Percentiles rank a stretch among this genome's conserved stretches.
Conservation (phyloP, 2,888 invertebrate species). For the Mellilla xanthometata region DNA sequence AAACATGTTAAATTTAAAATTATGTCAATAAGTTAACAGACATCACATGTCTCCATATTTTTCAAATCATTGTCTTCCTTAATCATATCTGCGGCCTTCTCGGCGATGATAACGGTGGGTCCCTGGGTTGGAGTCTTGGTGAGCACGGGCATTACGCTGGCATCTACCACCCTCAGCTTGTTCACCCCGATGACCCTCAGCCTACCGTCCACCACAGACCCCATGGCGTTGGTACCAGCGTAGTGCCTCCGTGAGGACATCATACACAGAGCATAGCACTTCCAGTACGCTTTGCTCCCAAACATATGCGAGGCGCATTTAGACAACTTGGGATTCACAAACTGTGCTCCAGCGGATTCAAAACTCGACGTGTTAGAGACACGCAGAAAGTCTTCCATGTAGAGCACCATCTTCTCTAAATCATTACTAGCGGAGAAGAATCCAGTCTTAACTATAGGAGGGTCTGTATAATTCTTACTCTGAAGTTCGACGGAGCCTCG, state of each 20-base stretch:
- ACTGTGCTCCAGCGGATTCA: slow-evolving; percentile 32
- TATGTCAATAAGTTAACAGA: too few species aligned
- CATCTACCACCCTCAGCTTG: slow-evolving; percentile 41
- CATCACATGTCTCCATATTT: background rate
- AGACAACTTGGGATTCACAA: slow-evolving; percentile 29
- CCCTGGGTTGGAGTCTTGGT: slow-evolving; percentile 81
- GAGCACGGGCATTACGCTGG: slow-evolving; percentile 74
- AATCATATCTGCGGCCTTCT: slow-evolving; percentile 40
- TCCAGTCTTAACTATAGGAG: slow-evolving; percentile 36
- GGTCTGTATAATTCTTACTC: slow-evolving; percentile 37
- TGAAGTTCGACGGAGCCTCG: slow-evolving; percentile 38
- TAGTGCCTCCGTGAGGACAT: slow-evolving; percentile 86
- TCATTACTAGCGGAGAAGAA: slow-evolving; percentile 38
- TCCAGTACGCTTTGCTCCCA: slow-evolving; percentile 36
- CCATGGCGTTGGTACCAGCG: slow-evolving; percentile 88
- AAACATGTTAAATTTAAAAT: too few species aligned
- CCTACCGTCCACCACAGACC: slow-evolving; percentile 85
- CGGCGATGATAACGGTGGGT: slow-evolving; percentile 51
- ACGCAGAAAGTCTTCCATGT: slow-evolving; percentile 37
- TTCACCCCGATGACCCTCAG: slow-evolving; percentile 50
- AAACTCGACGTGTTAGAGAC: slow-evolving; percentile 44
- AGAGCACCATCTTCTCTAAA: slow-evolving; percentile 37
- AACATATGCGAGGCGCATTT: slow-evolving; percentile 21
- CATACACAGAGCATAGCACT: slow-evolving; percentile 44
- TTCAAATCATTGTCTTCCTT: slow-evolving; percentile 27